phyloP scores from a whole-genome alignment of 2,797 vertebrate genomes.

The Streptopelia turtur region DNA sequence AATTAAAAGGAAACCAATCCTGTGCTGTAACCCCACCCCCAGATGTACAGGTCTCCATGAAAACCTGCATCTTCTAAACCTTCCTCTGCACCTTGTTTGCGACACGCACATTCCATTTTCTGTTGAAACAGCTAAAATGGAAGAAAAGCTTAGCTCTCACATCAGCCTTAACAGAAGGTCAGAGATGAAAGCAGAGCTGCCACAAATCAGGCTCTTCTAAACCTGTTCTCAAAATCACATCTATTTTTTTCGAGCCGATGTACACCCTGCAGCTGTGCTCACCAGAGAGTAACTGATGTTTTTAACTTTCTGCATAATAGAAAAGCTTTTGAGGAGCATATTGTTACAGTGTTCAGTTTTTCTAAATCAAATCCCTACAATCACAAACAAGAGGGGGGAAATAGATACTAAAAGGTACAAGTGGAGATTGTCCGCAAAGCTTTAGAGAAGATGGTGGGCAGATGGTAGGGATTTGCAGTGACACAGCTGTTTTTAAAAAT shows the following conservation, averaged over 20 bases:
- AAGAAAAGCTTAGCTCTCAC: slow-evolving; percentile 50
- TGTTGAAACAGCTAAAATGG: slow-evolving; percentile 55
- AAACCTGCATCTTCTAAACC: slow-evolving; percentile 15
- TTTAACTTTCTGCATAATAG: slow-evolving; percentile 47
- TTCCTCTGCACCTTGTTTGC: neutral
- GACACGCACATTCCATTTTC: neutral
- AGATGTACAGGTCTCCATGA: neutral
- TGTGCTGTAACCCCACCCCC: neutral
- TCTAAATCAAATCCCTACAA: slow-evolving; percentile 3
- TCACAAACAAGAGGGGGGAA: neutral
- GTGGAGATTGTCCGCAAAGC: slow-evolving; percentile 22
- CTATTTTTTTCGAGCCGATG: neutral
- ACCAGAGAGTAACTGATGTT: slow-evolving; percentile 27
- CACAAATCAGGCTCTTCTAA: slow-evolving; percentile 50
- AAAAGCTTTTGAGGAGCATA: slow-evolving; percentile 18
- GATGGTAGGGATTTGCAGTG: slow-evolving; percentile 66
- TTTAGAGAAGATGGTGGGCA: slow-evolving; percentile 41
- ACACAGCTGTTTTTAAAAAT: slow-evolving; percentile 72
- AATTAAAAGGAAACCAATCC: slow-evolving; percentile 27
- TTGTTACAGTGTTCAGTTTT: neutral
- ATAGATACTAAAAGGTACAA: slow-evolving; percentile 36
- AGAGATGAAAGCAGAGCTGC: slow-evolving; percentile 56
- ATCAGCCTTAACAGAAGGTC: slow-evolving; percentile 54
- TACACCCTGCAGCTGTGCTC: slow-evolving; percentile 43
- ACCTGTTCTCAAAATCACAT: slow-evolving; percentile 16